These are phyloP conservation scores for Pachypsylla venusta DNA, from an alignment of 1,140 invertebrate species.

Conservation along the genomic window DNA sequence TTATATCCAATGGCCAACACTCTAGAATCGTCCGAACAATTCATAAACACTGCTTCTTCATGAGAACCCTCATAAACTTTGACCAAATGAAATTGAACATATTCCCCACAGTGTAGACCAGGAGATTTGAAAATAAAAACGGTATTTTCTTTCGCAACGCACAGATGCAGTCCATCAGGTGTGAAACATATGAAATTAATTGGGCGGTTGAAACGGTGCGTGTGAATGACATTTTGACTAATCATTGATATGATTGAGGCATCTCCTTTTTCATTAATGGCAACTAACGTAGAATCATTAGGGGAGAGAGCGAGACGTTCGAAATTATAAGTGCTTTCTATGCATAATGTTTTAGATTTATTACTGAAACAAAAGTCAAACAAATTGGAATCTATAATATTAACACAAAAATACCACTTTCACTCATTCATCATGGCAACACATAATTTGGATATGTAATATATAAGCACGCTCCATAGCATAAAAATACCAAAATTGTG, in stretches of 20 bases:
- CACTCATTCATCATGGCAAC: too few relatives aligned
- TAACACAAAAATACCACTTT: too few relatives aligned
- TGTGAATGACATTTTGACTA: conserved; percentile 67
- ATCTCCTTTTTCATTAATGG: conserved; percentile 83
- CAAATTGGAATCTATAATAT: too few relatives aligned
- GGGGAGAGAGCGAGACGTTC: conserved; percentile 70
- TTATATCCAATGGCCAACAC: conserved; percentile 71
- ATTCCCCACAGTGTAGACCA: conserved; percentile 57
- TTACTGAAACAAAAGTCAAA: conserved; percentile 48
- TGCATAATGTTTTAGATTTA: conserved; percentile 67
- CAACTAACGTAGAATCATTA: conserved; percentile 66
- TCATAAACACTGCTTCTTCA: conserved; percentile 67
- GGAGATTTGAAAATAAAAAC: conserved; percentile 81
- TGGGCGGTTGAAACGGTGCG: conserved; percentile 61
- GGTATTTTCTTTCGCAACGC: conserved; percentile 68
- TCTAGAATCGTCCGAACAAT: conserved; percentile 84
- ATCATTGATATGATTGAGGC: conserved; percentile 75
- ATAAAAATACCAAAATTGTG: too few relatives aligned
- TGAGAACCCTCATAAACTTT: conserved; percentile 60
- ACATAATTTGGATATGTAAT: too few relatives aligned
- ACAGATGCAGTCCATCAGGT: conserved; percentile 85
- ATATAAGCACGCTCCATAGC: too few relatives aligned
- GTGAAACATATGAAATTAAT: conserved; percentile 75
- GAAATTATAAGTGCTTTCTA: conserved; percentile 79
- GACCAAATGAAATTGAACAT: conserved; percentile 77